Evolutionary conservation across 2,888 invertebrate genomes (phyloP).

Genomic region (Plebejus argus): DNA sequence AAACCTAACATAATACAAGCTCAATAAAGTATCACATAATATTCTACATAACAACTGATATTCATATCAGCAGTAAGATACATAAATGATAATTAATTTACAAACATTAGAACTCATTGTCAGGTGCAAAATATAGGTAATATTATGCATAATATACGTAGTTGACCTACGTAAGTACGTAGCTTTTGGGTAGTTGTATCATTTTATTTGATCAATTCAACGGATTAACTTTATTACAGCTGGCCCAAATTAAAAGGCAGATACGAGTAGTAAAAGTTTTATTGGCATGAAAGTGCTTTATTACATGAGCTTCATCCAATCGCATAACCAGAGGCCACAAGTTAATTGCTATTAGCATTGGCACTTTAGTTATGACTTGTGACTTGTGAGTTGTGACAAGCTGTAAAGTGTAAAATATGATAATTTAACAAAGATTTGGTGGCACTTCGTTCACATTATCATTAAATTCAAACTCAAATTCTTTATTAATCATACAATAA

Average conservation of each 20-base stretch:
- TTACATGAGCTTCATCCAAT: not conserved
- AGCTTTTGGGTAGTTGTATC: not conserved
- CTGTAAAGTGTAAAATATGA: too few species aligned
- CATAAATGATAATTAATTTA: too few species aligned
- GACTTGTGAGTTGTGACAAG: too few species aligned
- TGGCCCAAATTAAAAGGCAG: not conserved
- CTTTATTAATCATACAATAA: too few species aligned
- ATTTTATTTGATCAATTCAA: constrained; percentile 10
- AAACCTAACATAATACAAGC: too few species aligned
- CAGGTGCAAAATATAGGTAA: not conserved
- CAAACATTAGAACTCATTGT: not conserved
- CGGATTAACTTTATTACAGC: constrained; percentile 9
- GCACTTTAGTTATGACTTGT: not conserved
- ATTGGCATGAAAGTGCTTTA: not conserved
- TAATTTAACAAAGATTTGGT: too few species aligned
- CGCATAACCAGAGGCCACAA: not conserved
- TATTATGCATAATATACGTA: constrained; percentile 1
- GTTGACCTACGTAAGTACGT: not conserved
- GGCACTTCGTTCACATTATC: too few species aligned
- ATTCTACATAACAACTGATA: too few species aligned
- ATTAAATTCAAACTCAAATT: too few species aligned
- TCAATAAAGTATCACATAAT: too few species aligned
- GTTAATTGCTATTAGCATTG: not conserved
- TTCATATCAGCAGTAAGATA: too few species aligned
- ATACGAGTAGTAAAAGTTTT: constrained; percentile 8